A percentile compares a stretch with the other conserved stretches of the same genome.
phyloP scores from a whole-genome alignment of 2,888 invertebrate genomes.

The Mythimna lalbum region DNA sequence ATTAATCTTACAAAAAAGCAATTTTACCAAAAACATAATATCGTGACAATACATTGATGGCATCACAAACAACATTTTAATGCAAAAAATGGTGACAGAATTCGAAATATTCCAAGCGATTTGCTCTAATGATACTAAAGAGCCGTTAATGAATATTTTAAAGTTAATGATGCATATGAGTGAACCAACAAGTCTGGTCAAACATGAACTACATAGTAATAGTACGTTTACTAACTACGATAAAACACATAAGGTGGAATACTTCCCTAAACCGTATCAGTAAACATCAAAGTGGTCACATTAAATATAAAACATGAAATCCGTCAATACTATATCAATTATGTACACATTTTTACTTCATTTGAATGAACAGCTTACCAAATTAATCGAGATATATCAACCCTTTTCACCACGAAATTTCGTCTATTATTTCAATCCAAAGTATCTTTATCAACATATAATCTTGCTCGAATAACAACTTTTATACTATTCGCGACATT shows the following conservation, averaged over 20 bases:
- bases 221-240: conserved; percentile 20
- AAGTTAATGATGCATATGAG: conserved; percentile 22
- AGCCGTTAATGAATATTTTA: conserved; percentile 30
- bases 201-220: conserved; percentile 34
- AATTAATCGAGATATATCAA: conserved; percentile 38
- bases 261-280: conserved; percentile 21
- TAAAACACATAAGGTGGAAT: conserved; percentile 40
- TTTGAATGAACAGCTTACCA: conserved; percentile 34
- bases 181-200: conserved; percentile 14
- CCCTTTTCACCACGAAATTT: conserved; percentile 61
- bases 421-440: conserved; percentile 28
- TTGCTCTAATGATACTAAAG: conserved; percentile 30
- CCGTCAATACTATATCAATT: conserved; percentile 33
- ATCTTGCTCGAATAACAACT: conserved; percentile 35
- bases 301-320: conserved; percentile 28
- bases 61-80: conserved; percentile 27
- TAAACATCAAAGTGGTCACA: conserved; percentile 40
- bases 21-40: conserved; percentile 5
- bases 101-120: conserved; percentile 25
- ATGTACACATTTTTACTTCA: conserved; percentile 53
- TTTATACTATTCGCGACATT: conserved; percentile 35
- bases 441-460: conserved; percentile 33
- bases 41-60: conserved; percentile 24
- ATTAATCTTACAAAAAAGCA: conserved; percentile 23
- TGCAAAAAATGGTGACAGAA: conserved; percentile 17